Evolutionary conservation across 2,888 invertebrate species (phyloP).

Genomic region (Hylaea fasciaria): DNA sequence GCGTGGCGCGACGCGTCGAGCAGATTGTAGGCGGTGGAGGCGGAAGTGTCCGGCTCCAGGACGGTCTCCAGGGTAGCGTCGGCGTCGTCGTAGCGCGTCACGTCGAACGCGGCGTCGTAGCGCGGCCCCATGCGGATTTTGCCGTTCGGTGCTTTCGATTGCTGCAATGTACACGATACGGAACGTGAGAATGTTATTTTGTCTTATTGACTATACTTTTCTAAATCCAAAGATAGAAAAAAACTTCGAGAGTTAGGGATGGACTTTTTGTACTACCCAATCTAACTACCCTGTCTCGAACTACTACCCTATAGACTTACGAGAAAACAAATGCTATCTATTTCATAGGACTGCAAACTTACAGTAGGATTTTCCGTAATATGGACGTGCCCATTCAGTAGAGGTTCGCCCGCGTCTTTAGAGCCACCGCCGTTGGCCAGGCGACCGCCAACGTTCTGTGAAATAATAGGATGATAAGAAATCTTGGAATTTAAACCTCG

Average conservation of each 20-base stretch:
- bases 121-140: conserved; percentile 61
- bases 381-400: conserved; percentile 86
- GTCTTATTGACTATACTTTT: too few relatives aligned
- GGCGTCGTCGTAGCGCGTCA: conserved; percentile 64
- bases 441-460: conserved; percentile 65
- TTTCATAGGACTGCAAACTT: conserved; percentile 55
- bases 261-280: too few relatives aligned
- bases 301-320: too few relatives aligned
- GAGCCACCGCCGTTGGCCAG: conserved; percentile 70
- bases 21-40: conserved; percentile 48
- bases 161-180: conserved; percentile 39
- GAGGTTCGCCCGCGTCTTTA: conserved; percentile 74
- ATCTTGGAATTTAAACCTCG: neutral
- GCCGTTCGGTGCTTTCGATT: conserved; percentile 75
- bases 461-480: conserved; percentile 16
- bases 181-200: too few relatives aligned
- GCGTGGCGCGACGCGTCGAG: conserved; percentile 62
- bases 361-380: conserved; percentile 90
- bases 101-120: conserved; percentile 66
- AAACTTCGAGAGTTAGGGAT: too few relatives aligned
- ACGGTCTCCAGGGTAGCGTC: conserved; percentile 68
- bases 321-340: too few relatives aligned
- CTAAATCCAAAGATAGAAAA: too few relatives aligned
- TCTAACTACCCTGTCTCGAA: too few relatives aligned
- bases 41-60: conserved; percentile 47